Base-by-base conservation (phyloP, 2,113 vertebrate species). In the Charadrius vociferus region DNA sequence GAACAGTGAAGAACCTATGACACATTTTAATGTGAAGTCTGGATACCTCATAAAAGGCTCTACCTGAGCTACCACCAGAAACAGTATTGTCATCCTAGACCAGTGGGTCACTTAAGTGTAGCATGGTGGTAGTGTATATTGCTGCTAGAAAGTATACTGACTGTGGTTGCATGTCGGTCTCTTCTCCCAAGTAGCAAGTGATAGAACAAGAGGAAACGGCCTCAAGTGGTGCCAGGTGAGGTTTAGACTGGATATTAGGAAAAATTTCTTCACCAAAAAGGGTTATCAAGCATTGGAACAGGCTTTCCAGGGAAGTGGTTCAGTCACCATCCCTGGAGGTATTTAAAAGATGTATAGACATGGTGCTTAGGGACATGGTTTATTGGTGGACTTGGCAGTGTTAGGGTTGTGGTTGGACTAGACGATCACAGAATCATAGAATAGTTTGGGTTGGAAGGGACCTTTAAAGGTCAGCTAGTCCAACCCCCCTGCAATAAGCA, bases 281-380 rank as follows among this genome's bases (percentile, higher is more conserved):
- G 3, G n/a, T 87, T 53, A 5, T 27, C 21, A 77, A 45, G 24
- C 12, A 7, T 4, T 56, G 55, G 7, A 87, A 39, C 7, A 19
- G 29, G 14, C 26, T 78, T 9, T 9, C 17, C 20, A 61, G 22
- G 9, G 62, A 43, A 52, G 10, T 19, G 20, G 3, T 17, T 10
- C 36, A 53, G 29, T 55, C 9, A 26, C 5, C 7, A 21, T 10
- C 8, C 14, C 37, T 52, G 43, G 49, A 65, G 12, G 18, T 77
- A 26, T 84, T 89, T 62, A 66, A 47, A 61, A 56, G 26, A 10
- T 0, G 0, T 21, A 36, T 41, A 65, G 50, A 6, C 4, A 0
- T 10, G 9, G 12, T 49, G 26, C 32, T 63, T 18, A 24, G 22
- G 45, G 59, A 26, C 13, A 1, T 14, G 34, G 9, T 78, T 92